A percentile compares a stretch with the other conserved stretches of the same genome.
Evolutionary conservation across 2,113 vertebrate genomes (phyloP).

Genomic region (Loxodonta africana): DNA sequence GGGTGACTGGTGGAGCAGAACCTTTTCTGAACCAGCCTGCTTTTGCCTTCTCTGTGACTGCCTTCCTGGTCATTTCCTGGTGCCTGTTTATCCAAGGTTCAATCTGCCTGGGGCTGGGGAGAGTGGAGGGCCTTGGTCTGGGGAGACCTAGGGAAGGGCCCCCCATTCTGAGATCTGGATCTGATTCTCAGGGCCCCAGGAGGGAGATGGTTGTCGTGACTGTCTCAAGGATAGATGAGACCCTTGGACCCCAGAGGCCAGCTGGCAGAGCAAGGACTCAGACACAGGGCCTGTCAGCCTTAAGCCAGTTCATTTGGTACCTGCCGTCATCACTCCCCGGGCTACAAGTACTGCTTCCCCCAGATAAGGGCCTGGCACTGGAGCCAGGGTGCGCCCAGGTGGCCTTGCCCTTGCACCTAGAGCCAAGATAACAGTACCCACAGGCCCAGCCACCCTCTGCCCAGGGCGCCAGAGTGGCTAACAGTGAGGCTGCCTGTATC

Average conservation of each 20-base stretch:
- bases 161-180: accelerated
- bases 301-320: background rate
- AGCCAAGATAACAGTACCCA: background rate
- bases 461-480: background rate
- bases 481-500: background rate
- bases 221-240: background rate
- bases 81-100: no score
- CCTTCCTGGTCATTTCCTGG: background rate
- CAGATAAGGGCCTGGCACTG: background rate
- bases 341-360: background rate
- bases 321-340: background rate
- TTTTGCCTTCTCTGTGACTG: background rate
- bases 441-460: background rate
- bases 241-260: background rate
- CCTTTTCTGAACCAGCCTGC: no score
- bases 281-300: background rate
- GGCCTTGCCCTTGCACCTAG: background rate
- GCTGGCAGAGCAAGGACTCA: background rate
- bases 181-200: background rate
- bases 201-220: background rate
- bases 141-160: background rate
- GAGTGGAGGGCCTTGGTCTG: background rate
- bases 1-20: no score
- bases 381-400: background rate
- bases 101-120: background rate